These are phyloP conservation scores for Drosophila subobscura DNA, from an alignment of 1,140 invertebrate species.

Conservation along the genomic window DNA sequence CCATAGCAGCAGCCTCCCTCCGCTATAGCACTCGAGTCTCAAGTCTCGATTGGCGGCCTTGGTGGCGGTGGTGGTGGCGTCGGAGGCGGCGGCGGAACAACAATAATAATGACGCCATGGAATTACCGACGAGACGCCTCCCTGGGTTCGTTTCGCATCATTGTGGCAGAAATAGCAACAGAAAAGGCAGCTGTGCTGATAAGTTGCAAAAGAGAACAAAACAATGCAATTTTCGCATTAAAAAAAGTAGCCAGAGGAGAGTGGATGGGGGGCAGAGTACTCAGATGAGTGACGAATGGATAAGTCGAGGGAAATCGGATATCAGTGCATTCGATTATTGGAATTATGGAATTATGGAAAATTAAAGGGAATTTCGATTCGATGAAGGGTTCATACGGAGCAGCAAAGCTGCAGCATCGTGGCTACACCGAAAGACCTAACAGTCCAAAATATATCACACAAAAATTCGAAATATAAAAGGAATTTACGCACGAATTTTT, in stretches of 20 bases:
- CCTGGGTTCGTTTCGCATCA: constrained; percentile 30
- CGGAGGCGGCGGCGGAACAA: constrained; percentile 20
- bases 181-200: constrained; percentile 34
- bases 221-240: constrained; percentile 24
- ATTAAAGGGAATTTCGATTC: no score
- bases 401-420: no score
- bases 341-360: background rate
- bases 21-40: background rate
- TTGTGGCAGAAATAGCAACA: constrained; percentile 33
- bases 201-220: constrained; percentile 33
- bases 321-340: background rate
- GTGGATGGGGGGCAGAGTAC: background rate
- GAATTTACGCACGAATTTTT: no score
- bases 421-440: no score
- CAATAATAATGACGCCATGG: constrained; percentile 39
- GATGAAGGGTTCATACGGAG: no score
- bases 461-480: no score
- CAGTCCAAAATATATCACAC: no score
- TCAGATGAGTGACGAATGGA: constrained; percentile 25
- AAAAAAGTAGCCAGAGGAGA: background rate
- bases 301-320: constrained; percentile 9
- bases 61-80: constrained; percentile 17
- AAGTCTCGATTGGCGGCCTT: constrained; percentile 10
- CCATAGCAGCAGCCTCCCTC: background rate
- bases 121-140: constrained; percentile 19